Conservation (phyloP, 2,797 vertebrate genomes). For the Argya squamiceps region DNA sequence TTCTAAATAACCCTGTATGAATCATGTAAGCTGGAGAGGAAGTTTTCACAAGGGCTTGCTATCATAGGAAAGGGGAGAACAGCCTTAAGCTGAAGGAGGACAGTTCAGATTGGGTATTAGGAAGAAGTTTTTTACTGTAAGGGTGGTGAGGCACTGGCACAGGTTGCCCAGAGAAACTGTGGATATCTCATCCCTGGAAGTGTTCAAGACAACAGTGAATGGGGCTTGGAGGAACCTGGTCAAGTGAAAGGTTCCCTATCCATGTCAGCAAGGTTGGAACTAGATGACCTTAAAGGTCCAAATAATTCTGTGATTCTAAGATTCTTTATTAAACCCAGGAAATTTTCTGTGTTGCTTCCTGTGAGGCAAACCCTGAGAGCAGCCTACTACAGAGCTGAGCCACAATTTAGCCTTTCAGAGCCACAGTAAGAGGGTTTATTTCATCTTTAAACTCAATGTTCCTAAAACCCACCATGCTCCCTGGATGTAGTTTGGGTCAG, state of each 20-base stretch:
- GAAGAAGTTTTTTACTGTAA: not conserved
- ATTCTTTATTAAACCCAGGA: not conserved
- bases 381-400: not conserved
- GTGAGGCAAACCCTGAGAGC: not conserved
- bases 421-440: not conserved
- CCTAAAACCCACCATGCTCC: not conserved
- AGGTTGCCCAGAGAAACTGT: not conserved
- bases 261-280: not conserved
- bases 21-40: not conserved
- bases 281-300: not conserved
- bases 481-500: not conserved
- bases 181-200: not conserved
- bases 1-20: not conserved
- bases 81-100: not conserved
- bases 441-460: not conserved
- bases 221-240: not conserved
- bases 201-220: not conserved
- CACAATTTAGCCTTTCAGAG: not conserved
- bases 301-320: not conserved
- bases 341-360: not conserved
- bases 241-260: not conserved
- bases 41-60: not conserved
- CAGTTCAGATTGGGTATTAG: not conserved
- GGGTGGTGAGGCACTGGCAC: not conserved
- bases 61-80: not conserved